phyloP scores from a whole-genome alignment of 1,140 invertebrate genomes.

The Eumeta japonica region DNA sequence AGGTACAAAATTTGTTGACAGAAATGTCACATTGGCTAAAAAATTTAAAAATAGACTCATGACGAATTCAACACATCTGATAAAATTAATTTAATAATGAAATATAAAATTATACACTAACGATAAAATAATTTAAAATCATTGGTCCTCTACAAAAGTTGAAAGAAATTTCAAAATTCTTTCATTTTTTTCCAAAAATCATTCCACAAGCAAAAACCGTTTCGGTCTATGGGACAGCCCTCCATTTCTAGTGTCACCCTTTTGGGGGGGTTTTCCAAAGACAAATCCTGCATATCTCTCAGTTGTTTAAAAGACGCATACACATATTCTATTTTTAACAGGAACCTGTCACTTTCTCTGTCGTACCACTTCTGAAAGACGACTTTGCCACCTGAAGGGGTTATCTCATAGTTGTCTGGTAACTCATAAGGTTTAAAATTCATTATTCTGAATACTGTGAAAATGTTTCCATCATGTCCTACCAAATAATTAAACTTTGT shows the following conservation, averaged over 20 bases:
- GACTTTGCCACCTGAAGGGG: constrained; percentile 37
- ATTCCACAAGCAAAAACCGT: constrained; percentile 33
- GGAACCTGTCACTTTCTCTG: constrained; percentile 11
- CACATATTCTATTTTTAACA: constrained; percentile 35
- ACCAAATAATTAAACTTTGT: constrained; percentile 4
- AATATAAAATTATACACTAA: too few relatives aligned
- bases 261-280: constrained; percentile 23
- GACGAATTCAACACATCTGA: too few relatives aligned
- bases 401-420: constrained; percentile 23
- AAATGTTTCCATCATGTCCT: constrained; percentile 8
- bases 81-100: too few relatives aligned
- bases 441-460: neutral
- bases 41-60: too few relatives aligned
- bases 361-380: constrained; percentile 42
- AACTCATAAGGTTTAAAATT: constrained; percentile 23
- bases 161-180: too few relatives aligned
- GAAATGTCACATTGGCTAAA: too few relatives aligned
- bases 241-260: constrained; percentile 24
- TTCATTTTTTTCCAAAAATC: too few relatives aligned
- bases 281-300: constrained; percentile 19
- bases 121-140: too few relatives aligned
- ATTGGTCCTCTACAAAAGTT: too few relatives aligned
- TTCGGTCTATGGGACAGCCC: constrained; percentile 21
- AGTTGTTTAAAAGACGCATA: constrained; percentile 33
- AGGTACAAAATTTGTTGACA: too few relatives aligned